Conservation (phyloP, 2,888 invertebrate species). For the Chelonus formosanus region DNA sequence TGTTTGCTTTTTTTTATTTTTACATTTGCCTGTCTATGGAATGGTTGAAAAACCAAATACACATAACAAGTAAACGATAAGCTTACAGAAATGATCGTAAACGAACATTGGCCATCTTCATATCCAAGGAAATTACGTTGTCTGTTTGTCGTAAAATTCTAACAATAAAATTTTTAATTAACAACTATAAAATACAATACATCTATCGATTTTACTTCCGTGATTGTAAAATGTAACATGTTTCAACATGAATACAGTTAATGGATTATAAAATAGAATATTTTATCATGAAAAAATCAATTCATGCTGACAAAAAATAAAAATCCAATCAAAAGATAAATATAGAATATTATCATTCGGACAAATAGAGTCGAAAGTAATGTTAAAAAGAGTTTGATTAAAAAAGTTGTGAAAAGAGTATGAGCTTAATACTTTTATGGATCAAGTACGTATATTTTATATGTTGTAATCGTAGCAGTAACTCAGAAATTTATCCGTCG, state of each 20-base stretch:
- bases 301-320: too few species aligned
- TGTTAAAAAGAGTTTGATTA: conserved; percentile 1
- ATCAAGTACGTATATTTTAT: too few species aligned
- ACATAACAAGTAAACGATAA: conserved; percentile 32
- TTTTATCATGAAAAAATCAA: too few species aligned
- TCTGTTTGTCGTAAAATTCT: conserved; percentile 3
- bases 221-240: background rate
- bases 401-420: too few species aligned
- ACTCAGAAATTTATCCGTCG: conserved; percentile 24
- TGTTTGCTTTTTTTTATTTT: conserved; percentile 26
- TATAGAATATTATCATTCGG: too few species aligned
- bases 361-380: too few species aligned
- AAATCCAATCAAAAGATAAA: too few species aligned
- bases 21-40: background rate
- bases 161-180: conserved; percentile 20
- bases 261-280: too few species aligned
- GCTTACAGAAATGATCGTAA: conserved; percentile 11
- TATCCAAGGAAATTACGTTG: conserved; percentile 12
- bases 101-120: conserved; percentile 11
- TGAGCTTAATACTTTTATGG: too few species aligned
- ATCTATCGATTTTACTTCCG: background rate
- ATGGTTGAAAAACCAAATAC: conserved; percentile 23
- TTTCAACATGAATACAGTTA: background rate
- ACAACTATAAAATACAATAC: background rate
- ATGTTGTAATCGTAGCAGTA: too few species aligned